Conservation (phyloP, 2,113 vertebrate genomes). For the Oreochromis aureus region DNA sequence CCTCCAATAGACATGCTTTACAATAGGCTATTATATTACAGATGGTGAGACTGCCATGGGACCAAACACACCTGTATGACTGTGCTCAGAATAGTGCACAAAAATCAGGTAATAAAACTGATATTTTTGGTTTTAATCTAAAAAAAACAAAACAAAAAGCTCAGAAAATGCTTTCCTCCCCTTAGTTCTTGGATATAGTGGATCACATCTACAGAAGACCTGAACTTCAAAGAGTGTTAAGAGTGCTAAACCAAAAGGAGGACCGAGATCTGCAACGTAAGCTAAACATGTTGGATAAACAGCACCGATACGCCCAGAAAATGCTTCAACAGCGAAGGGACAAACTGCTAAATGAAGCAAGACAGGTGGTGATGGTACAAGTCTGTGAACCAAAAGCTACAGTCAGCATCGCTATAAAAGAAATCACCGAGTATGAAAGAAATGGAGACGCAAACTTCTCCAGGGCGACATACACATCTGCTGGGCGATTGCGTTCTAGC, state of each 20-base stretch:
- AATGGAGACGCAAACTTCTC: background rate
- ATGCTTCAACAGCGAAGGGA: slow-evolving; percentile 52
- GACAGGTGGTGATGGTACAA: slow-evolving; percentile 51
- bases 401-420: slow-evolving; percentile 64
- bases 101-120: background rate
- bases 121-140: background rate
- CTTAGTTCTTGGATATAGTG: slow-evolving; percentile 18
- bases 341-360: slow-evolving; percentile 36
- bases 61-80: background rate
- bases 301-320: slow-evolving; percentile 45
- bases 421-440: slow-evolving; percentile 24
- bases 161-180: background rate
- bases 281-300: slow-evolving; percentile 57
- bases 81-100: background rate
- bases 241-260: slow-evolving; percentile 61
- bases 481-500: background rate
- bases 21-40: slow-evolving; percentile 27
- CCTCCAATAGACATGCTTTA: background rate
- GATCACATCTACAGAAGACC: slow-evolving; percentile 12
- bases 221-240: slow-evolving; percentile 30
- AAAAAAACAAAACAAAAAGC: background rate
- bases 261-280: slow-evolving; percentile 54
- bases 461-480: background rate
- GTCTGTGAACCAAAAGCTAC: slow-evolving; percentile 65
- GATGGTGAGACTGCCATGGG: background rate